Evolutionary conservation across 2,113 vertebrate species (phyloP).

Genomic region (Chloebia gouldiae): DNA sequence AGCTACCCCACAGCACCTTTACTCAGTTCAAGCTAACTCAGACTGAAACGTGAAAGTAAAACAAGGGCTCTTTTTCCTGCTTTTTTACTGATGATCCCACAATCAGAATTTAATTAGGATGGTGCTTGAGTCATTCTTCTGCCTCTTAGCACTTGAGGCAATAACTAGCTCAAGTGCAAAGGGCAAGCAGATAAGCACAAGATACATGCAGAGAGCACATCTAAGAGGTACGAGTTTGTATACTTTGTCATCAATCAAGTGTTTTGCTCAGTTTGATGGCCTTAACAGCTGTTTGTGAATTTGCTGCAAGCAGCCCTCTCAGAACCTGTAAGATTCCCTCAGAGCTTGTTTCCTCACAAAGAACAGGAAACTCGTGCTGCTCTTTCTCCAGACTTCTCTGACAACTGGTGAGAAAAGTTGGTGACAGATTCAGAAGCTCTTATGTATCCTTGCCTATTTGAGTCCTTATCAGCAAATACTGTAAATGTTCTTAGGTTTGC

Average conservation of each 20-base stretch:
- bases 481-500: neutral
- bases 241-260: neutral
- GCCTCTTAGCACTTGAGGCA: neutral
- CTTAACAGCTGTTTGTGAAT: neutral
- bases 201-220: neutral
- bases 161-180: neutral
- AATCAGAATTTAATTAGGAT: neutral
- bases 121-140: neutral
- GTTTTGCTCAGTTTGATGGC: neutral
- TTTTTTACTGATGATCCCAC: neutral
- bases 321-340: neutral
- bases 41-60: neutral
- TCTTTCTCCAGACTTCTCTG: neutral
- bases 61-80: neutral
- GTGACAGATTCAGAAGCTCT: neutral
- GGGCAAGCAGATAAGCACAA: neutral
- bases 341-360: neutral
- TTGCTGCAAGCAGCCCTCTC: neutral
- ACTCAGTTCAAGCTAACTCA: neutral
- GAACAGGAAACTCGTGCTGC: neutral
- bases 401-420: neutral
- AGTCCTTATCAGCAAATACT: neutral
- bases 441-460: neutral
- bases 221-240: neutral
- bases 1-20: neutral